Evolutionary conservation across 1,140 invertebrate genomes (phyloP).

Genomic region (Drosophila teissieri): DNA sequence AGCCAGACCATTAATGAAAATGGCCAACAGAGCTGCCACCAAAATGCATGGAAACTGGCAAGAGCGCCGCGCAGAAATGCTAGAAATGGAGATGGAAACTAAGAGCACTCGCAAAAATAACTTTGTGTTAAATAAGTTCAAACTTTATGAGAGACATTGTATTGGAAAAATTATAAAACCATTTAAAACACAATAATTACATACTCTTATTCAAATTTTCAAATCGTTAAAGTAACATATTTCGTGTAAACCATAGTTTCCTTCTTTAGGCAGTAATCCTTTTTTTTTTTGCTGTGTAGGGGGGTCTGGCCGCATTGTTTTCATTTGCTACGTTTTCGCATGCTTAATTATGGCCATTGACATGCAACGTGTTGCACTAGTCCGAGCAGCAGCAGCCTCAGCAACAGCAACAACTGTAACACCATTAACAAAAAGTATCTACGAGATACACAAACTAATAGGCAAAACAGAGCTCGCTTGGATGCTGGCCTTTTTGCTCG

Average conservation of each 20-base stretch:
- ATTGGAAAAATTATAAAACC: no score
- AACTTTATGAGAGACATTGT: no score
- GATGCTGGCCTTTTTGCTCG: slow-evolving; percentile 26
- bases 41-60: slow-evolving; percentile 36
- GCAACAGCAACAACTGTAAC: neutral
- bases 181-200: no score
- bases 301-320: slow-evolving; percentile 69
- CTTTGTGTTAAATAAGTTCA: neutral
- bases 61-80: neutral
- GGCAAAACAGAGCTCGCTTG: slow-evolving; percentile 36
- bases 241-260: no score
- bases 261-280: neutral
- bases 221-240: no score
- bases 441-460: slow-evolving; percentile 69
- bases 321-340: slow-evolving; percentile 79
- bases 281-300: neutral
- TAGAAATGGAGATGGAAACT: slow-evolving; percentile 2
- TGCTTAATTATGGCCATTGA: slow-evolving; percentile 81
- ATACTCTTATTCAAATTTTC: neutral
- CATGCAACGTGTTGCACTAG: slow-evolving; percentile 78
- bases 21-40: slow-evolving; percentile 62
- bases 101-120: neutral
- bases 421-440: slow-evolving; percentile 11
- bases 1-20: slow-evolving; percentile 76
- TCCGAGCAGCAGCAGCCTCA: slow-evolving; percentile 16